Base-by-base conservation (phyloP, 2,113 vertebrate genomes). In the Scatophagus argus region DNA sequence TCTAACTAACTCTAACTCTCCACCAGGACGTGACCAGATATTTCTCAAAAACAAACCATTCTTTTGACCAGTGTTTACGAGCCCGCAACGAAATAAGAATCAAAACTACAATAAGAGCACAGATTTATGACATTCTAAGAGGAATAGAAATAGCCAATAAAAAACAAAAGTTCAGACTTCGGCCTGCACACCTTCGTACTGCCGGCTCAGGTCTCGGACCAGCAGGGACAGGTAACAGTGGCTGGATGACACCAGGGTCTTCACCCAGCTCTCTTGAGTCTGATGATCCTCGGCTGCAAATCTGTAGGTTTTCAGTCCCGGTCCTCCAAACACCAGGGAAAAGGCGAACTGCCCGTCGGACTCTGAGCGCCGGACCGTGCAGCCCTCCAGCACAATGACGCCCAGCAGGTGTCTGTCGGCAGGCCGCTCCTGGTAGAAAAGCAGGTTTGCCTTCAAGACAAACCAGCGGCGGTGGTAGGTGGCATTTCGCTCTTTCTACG, bases 331-430 rank as follows among this genome's bases (percentile, higher is more conserved):
- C 51, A 90, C 92, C 63, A 95, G 84, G 6, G 88, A 92, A 63
- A 96, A 95, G 27, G 92, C 76, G 0, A 90, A 93, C 56, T 87
- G 86, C 46, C 92, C 89, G 0, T 93, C 91, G 0, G 76, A 77
- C n/a, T 91, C 88, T 0, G 68, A 79, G 2, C 86, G 79, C 21
- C 93, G 90, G 31, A 96, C 94, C 0, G 84, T 87, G 69, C 95
- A 96, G 8, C 95, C 95, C 84, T 97, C 95, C 80, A 96, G 82
- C 14, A 96, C 86, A 17, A 96, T 94, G 73, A 96, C 93, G 0
- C 95, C 94, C 27, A 95, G 70, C n/a, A 94, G 91, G 29, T 87
- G 90, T 8, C 89, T 85, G 63, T 95, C 95, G 0, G 87, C 94
- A 0, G 90, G 91, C 5, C 91, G 91, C 66, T 95, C 94, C 84